Base-by-base conservation (phyloP, 2,888 invertebrate genomes). In the Scaptodrosophila latifasciaeformis region DNA sequence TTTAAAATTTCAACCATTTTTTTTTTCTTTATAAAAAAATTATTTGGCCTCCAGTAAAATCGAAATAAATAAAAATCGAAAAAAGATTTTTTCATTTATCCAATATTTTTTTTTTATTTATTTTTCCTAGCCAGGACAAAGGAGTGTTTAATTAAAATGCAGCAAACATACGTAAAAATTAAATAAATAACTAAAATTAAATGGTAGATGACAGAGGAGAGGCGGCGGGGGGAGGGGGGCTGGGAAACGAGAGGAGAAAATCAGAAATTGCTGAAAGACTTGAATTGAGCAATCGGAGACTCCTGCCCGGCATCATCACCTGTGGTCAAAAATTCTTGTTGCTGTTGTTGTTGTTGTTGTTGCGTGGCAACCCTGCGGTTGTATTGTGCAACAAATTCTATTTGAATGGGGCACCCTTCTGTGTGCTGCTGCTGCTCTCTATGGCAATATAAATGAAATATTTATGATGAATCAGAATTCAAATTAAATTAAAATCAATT, bases 401-500 rank as follows among this genome's bases (percentile, higher is more conserved):
- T n/a, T n/a, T n/a, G n/a, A n/a, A 7, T 24, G 3, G 24, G 24
- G 35, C 31, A 31, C 6, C 9, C 21, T 19, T 40, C 1, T n/a
- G 24, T 21, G 5, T 40, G 10, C n/a, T 4, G 19, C 40, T 19
- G 19, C 19, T 21, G 19, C n/a, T n/a, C n/a, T n/a, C n/a, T n/a
- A n/a, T n/a, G n/a, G n/a, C n/a, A n/a, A n/a, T n/a, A n/a, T n/a
- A n/a, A n/a, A 40, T 40, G 21, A 21, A 40, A n/a, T 21, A 40
- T n/a, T n/a, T 40, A 40, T 19, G 12, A n/a, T 1, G 17, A 48
- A 48, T 18, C 24, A 29, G 47, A 39, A 76, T 72, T 68, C 55
- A 61, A 78, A 68, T 78, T 71, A 57, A 63, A 62, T 63, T 62
- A 69, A 68, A 71, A 59, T 63, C 59, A 66, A 70, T 69, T 60